Base-by-base conservation (phyloP, 2,797 vertebrate species). In the Dicrostonyx torquatus region DNA sequence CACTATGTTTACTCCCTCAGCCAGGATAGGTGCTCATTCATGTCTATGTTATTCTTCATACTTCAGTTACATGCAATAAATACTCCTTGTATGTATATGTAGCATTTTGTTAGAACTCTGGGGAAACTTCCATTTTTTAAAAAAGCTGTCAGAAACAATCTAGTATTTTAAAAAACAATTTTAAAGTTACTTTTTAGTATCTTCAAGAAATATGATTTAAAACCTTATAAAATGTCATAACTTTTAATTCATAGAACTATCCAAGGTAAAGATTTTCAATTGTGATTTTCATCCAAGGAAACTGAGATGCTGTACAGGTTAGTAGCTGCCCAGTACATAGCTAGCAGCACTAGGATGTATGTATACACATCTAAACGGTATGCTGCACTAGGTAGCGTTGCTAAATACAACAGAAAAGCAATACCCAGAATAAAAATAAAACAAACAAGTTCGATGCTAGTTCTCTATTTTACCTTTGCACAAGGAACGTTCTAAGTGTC, bases 131-230 rank as follows among this genome's bases (percentile, higher is more conserved):
- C 91, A 86, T 68, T 72, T 93, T 92, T 55, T 50, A 13, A 68
- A 85, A 90, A 94, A 84, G 24, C 0, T 66, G 13, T 87, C 60
- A 91, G 79, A 93, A 90, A 92, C 82, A 89, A 91, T 1, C 68
- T 18, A 60, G 6, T 90, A 89, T 58, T 86, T 80, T 92, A 89
- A 90, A 62, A 77, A 95, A 77, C 48, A 86, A 92, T 79, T 88
- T 96, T 83, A 94, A 91, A 88, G 76, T 48, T 82, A 88, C 78
- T 95, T 90, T 90, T 89, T 95, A 90, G 45, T 40, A 72, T 89
- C 31, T 79, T 1, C 60, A 91, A 93, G 31, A 89, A 87, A 72
- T 12, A 87, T 50, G 18, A 87, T 18, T 94, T 29, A 82, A 60
- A 70, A 93, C 14, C 53, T 76, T 17, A 83, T 72, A 91, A 50